Base-by-base conservation (phyloP, 2,888 invertebrate species). In the Pristionchus exspectatus region DNA sequence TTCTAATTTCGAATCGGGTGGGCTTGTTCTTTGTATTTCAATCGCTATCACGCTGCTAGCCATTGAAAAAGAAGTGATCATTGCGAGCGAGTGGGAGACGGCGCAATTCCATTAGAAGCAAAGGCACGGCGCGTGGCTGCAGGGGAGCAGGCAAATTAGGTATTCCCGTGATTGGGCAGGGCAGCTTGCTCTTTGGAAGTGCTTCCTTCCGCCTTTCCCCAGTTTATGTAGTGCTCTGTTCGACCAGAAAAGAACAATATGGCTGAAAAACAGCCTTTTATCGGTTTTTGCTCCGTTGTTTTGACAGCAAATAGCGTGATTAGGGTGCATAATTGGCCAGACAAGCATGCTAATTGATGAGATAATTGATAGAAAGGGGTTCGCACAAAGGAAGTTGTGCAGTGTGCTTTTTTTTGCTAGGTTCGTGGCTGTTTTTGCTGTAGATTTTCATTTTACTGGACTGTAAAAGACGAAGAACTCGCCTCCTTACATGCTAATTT, bases 121-220 rank as follows among this genome's bases (percentile, higher is more conserved):
- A 50, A 74, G 9, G 38, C 3, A 30, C 2, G 38, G 24, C 38
- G 74, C 38, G 74, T 21, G 27, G 16, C 33, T 9, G 38, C 24
- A 2, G 33, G 2, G 66, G 27, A 12, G 12, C 66, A 12, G 12
- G 16, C 10, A 74, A 33, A 74, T 74, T 74, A 74, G 74, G 38
- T 38, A 74, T 74, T 33, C 74, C 74, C 74, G 74, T 74, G 74
- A 38, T 74, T 74, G 74, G n/a, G 63, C n/a, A 74, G 18, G 72
- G 38, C 38, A 38, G 38, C 38, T 2, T 24, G 74, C 30, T 38
- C 74, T 74, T 74, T 74, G 74, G 74, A 74, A 74, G 74, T 74
- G 74, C 74, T 74, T 74, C 21, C 63, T 63, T n/a, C 38, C 24
- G 21, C 38, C 33, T 30, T 33, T 3, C 21, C 21, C 21, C 21